phyloP scores from a whole-genome alignment of 2,888 invertebrate genomes.

The Pseudolycoriella hygida region DNA sequence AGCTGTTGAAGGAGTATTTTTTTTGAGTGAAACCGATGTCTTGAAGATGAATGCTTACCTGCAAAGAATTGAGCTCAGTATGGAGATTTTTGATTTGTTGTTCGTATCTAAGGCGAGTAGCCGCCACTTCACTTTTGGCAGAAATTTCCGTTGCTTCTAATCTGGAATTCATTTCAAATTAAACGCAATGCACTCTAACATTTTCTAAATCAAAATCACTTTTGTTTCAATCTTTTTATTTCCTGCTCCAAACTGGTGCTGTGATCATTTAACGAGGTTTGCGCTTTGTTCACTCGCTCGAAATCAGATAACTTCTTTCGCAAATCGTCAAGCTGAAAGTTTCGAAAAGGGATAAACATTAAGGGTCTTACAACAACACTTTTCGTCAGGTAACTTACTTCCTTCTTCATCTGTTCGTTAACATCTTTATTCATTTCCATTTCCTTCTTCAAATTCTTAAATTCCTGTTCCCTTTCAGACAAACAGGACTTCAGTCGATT shows the following conservation, averaged over 20 bases:
- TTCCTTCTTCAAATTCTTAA: slow-evolving; percentile 49
- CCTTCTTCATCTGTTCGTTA: slow-evolving; percentile 49
- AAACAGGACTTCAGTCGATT: slow-evolving; percentile 48
- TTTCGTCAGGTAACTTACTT: slow-evolving; percentile 23
- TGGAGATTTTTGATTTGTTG: slow-evolving; percentile 63
- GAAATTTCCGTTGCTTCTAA: slow-evolving; percentile 49
- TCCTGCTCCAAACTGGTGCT: slow-evolving; percentile 59
- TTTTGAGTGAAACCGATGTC: too few species aligned
- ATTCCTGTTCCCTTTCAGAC: slow-evolving; percentile 56
- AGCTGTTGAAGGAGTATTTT: too few species aligned
- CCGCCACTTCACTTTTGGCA: slow-evolving; percentile 59
- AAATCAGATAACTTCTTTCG: slow-evolving; percentile 68
- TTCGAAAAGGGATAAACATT: neutral
- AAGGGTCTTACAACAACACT: too few species aligned
- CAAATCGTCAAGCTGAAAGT: slow-evolving; percentile 53
- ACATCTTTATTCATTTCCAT: slow-evolving; percentile 50
- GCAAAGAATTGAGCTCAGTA: slow-evolving; percentile 66
- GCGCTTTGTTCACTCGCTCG: slow-evolving; percentile 66
- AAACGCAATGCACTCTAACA: neutral
- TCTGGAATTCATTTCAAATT: slow-evolving; percentile 15
- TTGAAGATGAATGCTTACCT: too few species aligned
- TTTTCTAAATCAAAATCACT: slow-evolving; percentile 22
- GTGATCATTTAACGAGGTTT: slow-evolving; percentile 59
- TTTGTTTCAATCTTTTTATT: slow-evolving; percentile 46
- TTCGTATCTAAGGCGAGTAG: slow-evolving; percentile 70